Evolutionary conservation across 2,888 invertebrate species (phyloP), one percentile per base, ranked within the genome.

Genomic region (Troides helena): DNA sequence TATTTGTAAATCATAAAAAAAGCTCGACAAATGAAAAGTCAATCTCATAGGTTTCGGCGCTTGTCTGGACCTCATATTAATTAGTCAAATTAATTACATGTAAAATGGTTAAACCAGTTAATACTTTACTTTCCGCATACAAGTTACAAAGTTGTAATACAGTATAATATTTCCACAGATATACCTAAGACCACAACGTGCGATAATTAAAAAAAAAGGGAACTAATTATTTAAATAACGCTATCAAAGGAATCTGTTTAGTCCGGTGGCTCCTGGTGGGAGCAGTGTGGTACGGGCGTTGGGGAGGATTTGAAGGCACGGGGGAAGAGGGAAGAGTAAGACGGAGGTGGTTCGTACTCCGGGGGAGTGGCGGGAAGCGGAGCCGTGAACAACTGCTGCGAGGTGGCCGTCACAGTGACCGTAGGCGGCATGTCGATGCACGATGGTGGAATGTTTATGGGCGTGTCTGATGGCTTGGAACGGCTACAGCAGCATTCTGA

Each of bases 241-340:
- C 61, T 30, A 64, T 30, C 73, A 39, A 25, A 43, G 75, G 68
- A 67, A 69, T 21, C 65, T 73, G 59, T 75, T 90, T 86, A 89
- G 78, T 91, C 89, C n/a, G 90, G 89, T 0, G 89, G 90, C 65
- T 88, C 82, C 58, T 92, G 87, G 74, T 90, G 90, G 1, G 92
- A 91, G 89, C 92, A 90, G 79, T 92, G 92, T 36, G 92, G 89
- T 5, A 90, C 83, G 0, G 92, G 90, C 0, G 90, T 87, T 1
- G 92, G 88, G 53, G 89, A 87, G 2, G 89, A 88, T 74, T 92
- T 92, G 82, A 86, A 90, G 59, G 89, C 89, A 66, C 90, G 81
- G 0, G 95, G 95, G 86, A 95, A 95, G 2, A 95, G 88, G 0
- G 94, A 94, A 62, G 94, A 94, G 82, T 95, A 95, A 0, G 95